Conservation (phyloP, 2,113 vertebrate genomes). For the Chauna torquata region DNA sequence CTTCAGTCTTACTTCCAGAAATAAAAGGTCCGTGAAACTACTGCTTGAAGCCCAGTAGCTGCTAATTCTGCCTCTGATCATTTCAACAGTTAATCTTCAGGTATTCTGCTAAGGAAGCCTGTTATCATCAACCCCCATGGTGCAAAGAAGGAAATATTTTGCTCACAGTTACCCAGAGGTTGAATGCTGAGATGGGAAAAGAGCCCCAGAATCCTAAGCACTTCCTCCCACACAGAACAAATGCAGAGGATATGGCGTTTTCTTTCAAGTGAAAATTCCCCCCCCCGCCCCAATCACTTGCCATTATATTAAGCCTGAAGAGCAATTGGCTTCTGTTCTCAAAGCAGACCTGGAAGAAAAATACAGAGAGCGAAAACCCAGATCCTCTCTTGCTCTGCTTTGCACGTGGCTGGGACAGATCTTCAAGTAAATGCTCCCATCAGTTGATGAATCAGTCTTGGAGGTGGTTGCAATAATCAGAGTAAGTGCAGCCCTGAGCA, state of each 20-base stretch:
- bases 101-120: neutral
- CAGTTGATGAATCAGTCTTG: neutral
- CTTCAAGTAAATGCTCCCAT: neutral
- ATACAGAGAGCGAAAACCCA: neutral
- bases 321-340: neutral
- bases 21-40: neutral
- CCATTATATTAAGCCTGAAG: neutral
- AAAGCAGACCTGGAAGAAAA: neutral
- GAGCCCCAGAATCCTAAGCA: neutral
- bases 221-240: neutral
- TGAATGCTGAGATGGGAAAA: neutral
- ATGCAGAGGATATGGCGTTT: neutral
- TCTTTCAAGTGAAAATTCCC: neutral
- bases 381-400: neutral
- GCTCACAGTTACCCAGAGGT: neutral
- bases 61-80: neutral
- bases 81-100: neutral
- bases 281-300: neutral
- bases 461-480: constrained; percentile 19
- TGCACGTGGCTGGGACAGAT: neutral
- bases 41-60: neutral
- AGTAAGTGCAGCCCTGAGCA: neutral
- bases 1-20: neutral
- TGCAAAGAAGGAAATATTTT: neutral
- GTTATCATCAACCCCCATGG: neutral